Conservation (phyloP, 1,140 invertebrate species). For the Streblospio benedicti region DNA sequence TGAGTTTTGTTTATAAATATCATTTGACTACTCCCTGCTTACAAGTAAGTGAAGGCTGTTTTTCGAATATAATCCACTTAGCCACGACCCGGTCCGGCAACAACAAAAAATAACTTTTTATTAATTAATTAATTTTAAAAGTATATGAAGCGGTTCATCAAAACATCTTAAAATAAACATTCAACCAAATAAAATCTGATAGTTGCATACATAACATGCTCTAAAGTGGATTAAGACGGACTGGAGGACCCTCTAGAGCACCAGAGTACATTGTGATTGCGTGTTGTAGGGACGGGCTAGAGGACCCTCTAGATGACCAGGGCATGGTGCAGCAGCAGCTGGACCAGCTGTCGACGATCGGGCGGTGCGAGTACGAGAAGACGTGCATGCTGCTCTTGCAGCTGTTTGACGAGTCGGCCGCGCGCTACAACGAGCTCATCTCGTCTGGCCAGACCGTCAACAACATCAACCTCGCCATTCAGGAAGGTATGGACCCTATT, state of each 20-base stretch:
- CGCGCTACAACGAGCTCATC: conserved; percentile 74
- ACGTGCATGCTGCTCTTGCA: conserved; percentile 88
- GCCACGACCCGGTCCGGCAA: too few relatives aligned
- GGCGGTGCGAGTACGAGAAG: conserved; percentile 92
- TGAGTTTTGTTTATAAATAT: conserved; percentile 21
- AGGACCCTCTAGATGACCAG: conserved; percentile 91
- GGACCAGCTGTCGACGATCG: conserved; percentile 66
- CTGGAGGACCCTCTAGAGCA: too few relatives aligned
- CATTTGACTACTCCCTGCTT: background rate
- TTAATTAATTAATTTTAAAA: too few relatives aligned
- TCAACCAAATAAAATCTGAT: too few relatives aligned
- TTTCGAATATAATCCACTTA: too few relatives aligned
- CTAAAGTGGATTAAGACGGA: too few relatives aligned
- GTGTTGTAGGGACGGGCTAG: conserved; percentile 70
- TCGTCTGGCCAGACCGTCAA: conserved; percentile 28
- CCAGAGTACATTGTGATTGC: conserved; percentile 6
- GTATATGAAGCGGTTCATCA: too few relatives aligned
- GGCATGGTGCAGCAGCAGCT: conserved; percentile 92
- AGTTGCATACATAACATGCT: too few relatives aligned
- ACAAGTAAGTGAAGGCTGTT: background rate
- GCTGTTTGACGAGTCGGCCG: conserved; percentile 85
- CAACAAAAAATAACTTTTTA: too few relatives aligned
- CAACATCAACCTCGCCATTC: conserved; percentile 53
- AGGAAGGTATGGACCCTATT: conserved; percentile 56
- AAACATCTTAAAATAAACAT: too few relatives aligned